phyloP scores from a whole-genome alignment of 2,888 invertebrate species.

The Peribatodes rhomboidaria region DNA sequence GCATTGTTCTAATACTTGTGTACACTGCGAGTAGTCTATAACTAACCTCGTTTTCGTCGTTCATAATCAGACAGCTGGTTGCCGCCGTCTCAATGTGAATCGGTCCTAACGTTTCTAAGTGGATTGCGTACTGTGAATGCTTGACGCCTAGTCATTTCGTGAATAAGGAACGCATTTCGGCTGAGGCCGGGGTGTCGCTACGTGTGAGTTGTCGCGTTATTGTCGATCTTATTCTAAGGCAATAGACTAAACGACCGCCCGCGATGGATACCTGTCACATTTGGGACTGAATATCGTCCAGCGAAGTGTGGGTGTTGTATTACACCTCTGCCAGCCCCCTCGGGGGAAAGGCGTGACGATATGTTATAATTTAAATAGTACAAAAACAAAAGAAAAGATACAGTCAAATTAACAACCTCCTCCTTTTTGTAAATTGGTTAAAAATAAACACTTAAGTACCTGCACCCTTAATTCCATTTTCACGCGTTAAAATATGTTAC shows the following conservation, averaged over 20 bases:
- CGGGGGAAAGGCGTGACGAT: too few species aligned
- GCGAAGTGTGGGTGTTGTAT: too few species aligned
- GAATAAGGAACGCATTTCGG: conserved; percentile 17
- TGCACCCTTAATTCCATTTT: too few species aligned
- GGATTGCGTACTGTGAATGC: conserved; percentile 21
- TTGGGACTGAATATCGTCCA: not conserved
- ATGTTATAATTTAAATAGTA: too few species aligned
- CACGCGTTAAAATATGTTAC: too few species aligned
- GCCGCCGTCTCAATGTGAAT: not conserved
- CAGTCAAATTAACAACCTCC: too few species aligned
- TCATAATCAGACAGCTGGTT: not conserved
- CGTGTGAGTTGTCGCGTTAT: conserved; percentile 16
- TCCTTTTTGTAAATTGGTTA: too few species aligned
- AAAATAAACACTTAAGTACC: too few species aligned
- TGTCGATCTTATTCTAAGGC: conserved; percentile 14
- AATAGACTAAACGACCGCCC: conserved; percentile 9
- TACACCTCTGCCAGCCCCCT: too few species aligned
- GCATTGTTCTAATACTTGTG: not conserved
- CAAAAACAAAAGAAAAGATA: too few species aligned
- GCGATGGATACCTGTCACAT: conserved; percentile 7
- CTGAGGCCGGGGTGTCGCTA: conserved; percentile 8
- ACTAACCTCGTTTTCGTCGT: too few species aligned
- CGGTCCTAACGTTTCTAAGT: not conserved
- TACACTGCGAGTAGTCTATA: too few species aligned
- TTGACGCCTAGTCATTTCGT: conserved; percentile 46